These are phyloP conservation scores for Pelosia muscerda DNA, from an alignment of 2,888 invertebrate genomes.

Conservation along the genomic window DNA sequence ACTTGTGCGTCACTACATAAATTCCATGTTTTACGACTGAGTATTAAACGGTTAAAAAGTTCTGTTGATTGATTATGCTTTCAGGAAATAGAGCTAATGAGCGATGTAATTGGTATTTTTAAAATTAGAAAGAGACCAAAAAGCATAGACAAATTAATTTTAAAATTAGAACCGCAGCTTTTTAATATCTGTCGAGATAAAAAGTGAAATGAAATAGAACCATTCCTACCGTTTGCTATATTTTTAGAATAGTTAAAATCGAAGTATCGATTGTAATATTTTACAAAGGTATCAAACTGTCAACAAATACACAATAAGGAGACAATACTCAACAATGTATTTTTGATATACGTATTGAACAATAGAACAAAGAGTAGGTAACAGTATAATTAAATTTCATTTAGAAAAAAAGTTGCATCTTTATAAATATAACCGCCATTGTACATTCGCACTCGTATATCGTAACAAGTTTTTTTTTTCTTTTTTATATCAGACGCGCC, in stretches of 20 bases:
- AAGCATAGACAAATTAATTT: neutral
- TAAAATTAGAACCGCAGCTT: neutral
- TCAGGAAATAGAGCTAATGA: slow-evolving; percentile 1
- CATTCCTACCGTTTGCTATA: too few species aligned
- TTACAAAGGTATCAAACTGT: too few species aligned
- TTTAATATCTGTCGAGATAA: neutral
- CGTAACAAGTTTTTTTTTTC: too few species aligned
- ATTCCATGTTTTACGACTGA: slow-evolving; percentile 39
- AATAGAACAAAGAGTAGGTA: too few species aligned
- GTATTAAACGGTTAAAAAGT: slow-evolving; percentile 16
- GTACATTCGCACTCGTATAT: slow-evolving; percentile 1
- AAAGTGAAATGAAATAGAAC: too few species aligned
- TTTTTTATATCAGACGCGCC: too few species aligned
- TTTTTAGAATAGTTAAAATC: too few species aligned
- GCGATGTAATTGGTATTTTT: neutral
- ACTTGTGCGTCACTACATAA: slow-evolving; percentile 39
- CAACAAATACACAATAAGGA: too few species aligned
- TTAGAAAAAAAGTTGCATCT: neutral
- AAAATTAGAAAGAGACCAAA: neutral
- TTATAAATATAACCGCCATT: neutral
- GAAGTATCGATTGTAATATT: too few species aligned
- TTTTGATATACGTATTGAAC: too few species aligned
- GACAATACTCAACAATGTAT: too few species aligned
- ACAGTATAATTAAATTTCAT: too few species aligned
- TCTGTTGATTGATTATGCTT: slow-evolving; percentile 12